phyloP scores from a whole-genome alignment of 1,140 invertebrate species.

The Nasonia longicornis region DNA sequence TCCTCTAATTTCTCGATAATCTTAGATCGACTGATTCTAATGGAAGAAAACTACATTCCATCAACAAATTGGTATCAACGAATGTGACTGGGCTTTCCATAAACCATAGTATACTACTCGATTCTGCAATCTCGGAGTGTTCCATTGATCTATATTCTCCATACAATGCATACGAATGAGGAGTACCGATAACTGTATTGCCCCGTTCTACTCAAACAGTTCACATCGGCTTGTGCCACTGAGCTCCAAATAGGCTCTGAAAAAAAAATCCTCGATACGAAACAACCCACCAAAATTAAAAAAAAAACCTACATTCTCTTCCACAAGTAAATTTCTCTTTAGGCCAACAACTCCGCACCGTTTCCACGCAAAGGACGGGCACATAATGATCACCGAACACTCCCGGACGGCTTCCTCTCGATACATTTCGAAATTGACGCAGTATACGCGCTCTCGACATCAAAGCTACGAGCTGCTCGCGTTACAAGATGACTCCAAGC shows the following conservation, averaged over 20 bases:
- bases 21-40: no score
- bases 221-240: neutral
- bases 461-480: neutral
- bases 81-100: neutral
- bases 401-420: neutral
- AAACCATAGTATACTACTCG: neutral
- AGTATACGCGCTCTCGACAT: neutral
- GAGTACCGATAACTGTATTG: neutral
- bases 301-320: no score
- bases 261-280: no score
- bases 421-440: neutral
- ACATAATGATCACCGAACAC: neutral
- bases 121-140: neutral
- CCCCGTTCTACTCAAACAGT: neutral
- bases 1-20: no score
- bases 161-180: neutral
- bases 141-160: neutral
- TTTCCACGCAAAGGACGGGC: no score
- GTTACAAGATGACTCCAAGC: neutral
- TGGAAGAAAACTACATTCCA: no score
- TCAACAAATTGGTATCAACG: no score
- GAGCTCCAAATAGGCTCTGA: no score
- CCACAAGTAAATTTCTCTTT: neutral
- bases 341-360: neutral
- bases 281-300: no score